Evolutionary conservation across 2,888 invertebrate species (phyloP), one percentile per base, ranked within the genome.

Genomic region (Clivina fossor): DNA sequence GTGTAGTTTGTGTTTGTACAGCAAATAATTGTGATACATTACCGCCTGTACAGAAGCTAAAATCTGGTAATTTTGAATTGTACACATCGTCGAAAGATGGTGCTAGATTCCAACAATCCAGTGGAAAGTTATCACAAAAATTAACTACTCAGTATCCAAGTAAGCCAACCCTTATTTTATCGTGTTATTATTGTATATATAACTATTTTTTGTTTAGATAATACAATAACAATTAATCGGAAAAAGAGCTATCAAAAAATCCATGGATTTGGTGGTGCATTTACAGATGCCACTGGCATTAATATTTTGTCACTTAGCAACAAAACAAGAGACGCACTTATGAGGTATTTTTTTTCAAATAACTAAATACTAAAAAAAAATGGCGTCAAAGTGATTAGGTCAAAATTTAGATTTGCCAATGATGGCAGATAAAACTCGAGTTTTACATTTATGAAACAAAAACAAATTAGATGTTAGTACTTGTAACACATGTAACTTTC

Each of bases 261-360:
- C 16, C 70, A 83, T 58, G 94, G 94, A 0, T 94, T 90, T 69
- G 94, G 94, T 0, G 93, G 90, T 0, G 89, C 93, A 0, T 88
- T 93, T 58, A 94, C 93, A 2, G 70, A 69, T 56, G 48, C 76
- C 1, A 75, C 80, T 2, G 84, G 86, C 0, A 82, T 90, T 11
- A 90, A 90, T 69, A 82, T 91, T 65, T 73, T 76, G 4, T 78
- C 75, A n/a, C 72, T 92, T 8, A 80, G 83, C 0, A 68, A 73
- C 24, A 67, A 62, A 1, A 66, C 79, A 1, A 80, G 80, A 66
- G 67, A 79, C 2, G 9, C 15, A 16, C 15, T 55, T 20, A 51
- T 75, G 71, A 90, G 93, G 43, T 83, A 92, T 0, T 91, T 88
- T 69, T 92, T 83, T 66, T 78, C 82, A n/a, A n/a, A n/a, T n/a